These are phyloP conservation scores for Beaufortia kweichowensis DNA, from an alignment of 2,113 vertebrate species.

Conservation along the genomic window DNA sequence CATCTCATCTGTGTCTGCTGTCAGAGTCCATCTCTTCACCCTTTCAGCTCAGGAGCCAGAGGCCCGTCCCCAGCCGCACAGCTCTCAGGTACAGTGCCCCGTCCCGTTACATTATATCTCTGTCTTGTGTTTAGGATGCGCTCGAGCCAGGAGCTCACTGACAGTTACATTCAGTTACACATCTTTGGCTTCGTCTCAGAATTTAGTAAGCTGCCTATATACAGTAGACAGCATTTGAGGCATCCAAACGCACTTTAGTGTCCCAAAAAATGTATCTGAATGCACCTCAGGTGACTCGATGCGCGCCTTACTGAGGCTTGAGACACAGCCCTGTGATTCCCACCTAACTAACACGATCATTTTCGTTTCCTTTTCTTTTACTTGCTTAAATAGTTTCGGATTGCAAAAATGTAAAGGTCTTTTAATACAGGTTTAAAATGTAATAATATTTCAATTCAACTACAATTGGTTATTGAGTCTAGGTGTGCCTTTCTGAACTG, in stretches of 20 bases:
- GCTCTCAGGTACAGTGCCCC: conserved; percentile 63
- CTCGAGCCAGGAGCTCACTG: background rate
- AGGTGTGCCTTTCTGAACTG: background rate
- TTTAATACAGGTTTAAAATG: background rate
- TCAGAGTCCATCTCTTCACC: conserved; percentile 33
- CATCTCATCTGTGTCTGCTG: conserved; percentile 51
- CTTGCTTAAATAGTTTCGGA: no score
- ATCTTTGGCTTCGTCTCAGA: background rate
- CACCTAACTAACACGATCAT: background rate
- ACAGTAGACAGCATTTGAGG: background rate
- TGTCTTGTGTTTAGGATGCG: background rate
- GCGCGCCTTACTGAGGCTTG: background rate
- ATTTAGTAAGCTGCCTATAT: background rate
- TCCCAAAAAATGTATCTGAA: no score
- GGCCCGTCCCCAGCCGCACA: conserved; percentile 34
- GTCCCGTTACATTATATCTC: background rate
- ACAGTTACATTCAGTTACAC: background rate
- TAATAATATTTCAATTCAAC: background rate
- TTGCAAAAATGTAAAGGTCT: no score
- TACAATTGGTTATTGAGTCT: background rate
- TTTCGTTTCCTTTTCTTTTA: background rate
- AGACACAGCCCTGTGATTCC: background rate
- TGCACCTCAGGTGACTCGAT: no score
- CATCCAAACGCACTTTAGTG: background rate
- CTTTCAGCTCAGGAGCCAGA: conserved; percentile 47